Conservation (phyloP, 2,113 vertebrate species). For the Tragelaphus imberbis region DNA sequence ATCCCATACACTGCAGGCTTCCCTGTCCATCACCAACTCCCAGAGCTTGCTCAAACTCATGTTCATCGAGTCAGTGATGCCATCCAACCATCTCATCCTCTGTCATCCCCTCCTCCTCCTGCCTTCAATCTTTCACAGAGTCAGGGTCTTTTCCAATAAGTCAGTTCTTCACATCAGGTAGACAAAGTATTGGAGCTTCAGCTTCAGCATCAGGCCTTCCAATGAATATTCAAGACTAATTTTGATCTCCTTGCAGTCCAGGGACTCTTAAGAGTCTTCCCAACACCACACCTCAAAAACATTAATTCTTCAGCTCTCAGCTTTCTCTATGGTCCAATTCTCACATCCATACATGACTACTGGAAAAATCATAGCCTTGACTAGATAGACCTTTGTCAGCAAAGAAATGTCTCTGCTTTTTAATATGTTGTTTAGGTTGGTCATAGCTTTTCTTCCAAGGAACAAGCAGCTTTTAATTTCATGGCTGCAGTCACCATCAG, state of each 20-base stretch:
- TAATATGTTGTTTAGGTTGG: not conserved
- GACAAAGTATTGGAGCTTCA: not conserved
- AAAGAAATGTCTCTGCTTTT: not conserved
- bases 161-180: not conserved
- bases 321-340: not conserved
- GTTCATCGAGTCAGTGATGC: not conserved
- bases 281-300: not conserved
- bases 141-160: not conserved
- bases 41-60: not conserved
- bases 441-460: not conserved
- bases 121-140: not conserved
- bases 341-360: not conserved
- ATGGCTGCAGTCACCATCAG: not conserved
- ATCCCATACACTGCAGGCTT: not conserved
- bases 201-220: not conserved
- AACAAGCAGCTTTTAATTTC: not conserved
- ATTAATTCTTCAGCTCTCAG: fast-evolving
- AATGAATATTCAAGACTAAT: not conserved
- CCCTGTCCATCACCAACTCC: not conserved
- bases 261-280: not conserved
- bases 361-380: not conserved
- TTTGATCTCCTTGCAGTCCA: not conserved
- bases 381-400: not conserved
- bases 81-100: not conserved
- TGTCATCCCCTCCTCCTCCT: not conserved